Base-by-base conservation (phyloP, 1,140 invertebrate species). In the Melitaea cinxia region DNA sequence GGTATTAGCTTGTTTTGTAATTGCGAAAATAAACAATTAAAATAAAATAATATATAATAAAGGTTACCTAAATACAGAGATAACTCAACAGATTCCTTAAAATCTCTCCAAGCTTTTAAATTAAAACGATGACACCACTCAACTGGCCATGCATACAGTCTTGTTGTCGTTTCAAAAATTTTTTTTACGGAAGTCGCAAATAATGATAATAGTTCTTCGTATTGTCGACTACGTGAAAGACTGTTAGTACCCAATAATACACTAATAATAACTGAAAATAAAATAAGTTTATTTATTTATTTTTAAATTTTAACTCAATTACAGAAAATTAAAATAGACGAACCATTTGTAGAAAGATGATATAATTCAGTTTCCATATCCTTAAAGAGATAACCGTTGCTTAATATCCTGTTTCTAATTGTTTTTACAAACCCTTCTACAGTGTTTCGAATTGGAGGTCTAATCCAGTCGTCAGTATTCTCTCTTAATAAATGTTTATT, bases 271-370 rank as follows among this genome's bases (percentile, higher is more conserved):
- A 94, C 96, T 96, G 76, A 69, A 88, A 89, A 70, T 14, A 59
- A 26, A 45, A 28, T 52, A 56, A 55, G 7, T 26, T 26, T 26
- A 26, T 4, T 4, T 4, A 6, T 26, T 26, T 4, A 6, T 26
- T 26, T 4, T n/a, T n/a, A n/a, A n/a, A n/a, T n/a, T n/a, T n/a
- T n/a, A n/a, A n/a, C n/a, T n/a, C n/a, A n/a, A n/a, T n/a, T n/a
- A n/a, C n/a, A n/a, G n/a, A n/a, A n/a, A n/a, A n/a, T n/a, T 12
- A 45, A 56, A 50, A 54, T 21, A 50, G 57, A 66, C 33, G 21
- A 52, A 96, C 95, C 94, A 80, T 96, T 94, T 67, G 95, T 94
- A 2, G 96, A 96, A 92, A 95, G 94, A 68, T 92, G 92, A 77
- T 96, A 97, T 6, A 97, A 86, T 71, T 95, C 93, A n/a, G 86